Evolutionary conservation across 2,113 vertebrate genomes (phyloP), one percentile per base, ranked within the genome.

Genomic region (Aleadryas rufinucha): DNA sequence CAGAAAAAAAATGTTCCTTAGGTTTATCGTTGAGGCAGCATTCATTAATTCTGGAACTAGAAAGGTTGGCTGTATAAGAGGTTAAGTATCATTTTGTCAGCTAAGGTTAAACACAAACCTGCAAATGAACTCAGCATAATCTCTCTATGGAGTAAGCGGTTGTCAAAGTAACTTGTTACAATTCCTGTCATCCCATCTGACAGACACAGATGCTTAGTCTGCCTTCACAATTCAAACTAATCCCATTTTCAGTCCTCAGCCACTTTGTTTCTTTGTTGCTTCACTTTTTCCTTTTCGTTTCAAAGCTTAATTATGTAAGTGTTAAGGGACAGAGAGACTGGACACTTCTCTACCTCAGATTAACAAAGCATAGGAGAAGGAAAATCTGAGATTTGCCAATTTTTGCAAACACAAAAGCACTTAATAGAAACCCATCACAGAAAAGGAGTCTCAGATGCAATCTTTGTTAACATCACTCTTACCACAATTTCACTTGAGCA

Each of bases 161-260:
- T 98, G 98, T 98, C 98, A 98, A 97, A 98, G 97, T 98, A 98
- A 98, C 98, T 98, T 98, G 98, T 98, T 98, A 98, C 96, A 98
- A 98, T 92, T 98, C 97, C 96, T 98, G 98, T 98, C 98, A 98
- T 97, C 89, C 95, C 69, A 87, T 90, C 92, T 98, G 98, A 98
- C 98, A 98, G 97, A 98, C 89, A 97, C 95, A 97, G 91, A 98
- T 97, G 98, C 97, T 98, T 98, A 95, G 96, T 97, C 97, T 97
- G 97, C 97, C 97, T 97, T 96, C 92, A 97, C 94, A 97, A 98
- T 98, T 98, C 96, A 89, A 95, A 97, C 97, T 98, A 98, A 98
- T 98, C 97, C 97, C 88, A 97, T 98, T 97, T 98, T 98, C 98
- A 98, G 97, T 95, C 96, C 96, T 96, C 93, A 97, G 64, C 84